Base-by-base conservation (phyloP, 2,797 vertebrate genomes). In the Kryptopterus vitreolus region DNA sequence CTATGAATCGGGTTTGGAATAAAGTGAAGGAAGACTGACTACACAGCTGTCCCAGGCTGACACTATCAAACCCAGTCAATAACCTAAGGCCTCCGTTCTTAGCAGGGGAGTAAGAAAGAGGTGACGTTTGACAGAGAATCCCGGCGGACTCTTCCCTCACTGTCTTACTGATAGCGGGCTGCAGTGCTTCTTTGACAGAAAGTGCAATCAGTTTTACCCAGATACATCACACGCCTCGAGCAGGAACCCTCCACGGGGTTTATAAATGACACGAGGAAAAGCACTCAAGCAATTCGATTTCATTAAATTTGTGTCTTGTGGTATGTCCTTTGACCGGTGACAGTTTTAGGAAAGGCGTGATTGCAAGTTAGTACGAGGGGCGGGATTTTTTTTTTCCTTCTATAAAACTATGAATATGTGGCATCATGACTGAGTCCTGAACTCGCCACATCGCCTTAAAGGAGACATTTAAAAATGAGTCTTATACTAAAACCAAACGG, bases 61-160 rank as follows among this genome's bases (percentile, higher is more conserved):
- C 88, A 89, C 85, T 89, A 88, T 90, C 85, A 86, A 86, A 89
- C 86, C 79, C 83, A 89, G 77, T 88, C 87, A 86, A 89, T 87
- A 88, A 90, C 88, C 88, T 53, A 80, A 48, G 74, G 88, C 84
- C 83, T 82, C 77, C 82, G 82, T 81, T 86, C 88, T 87, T 87
- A 71, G 35, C 77, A 69, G 61, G 58, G 80, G 87, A 88, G 87
- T 85, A 58, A 78, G 65, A 79, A 76, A 84, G 78, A 82, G 82
- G 83, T 85, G 89, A 90, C 87, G 89, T 84, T 89, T 90, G 86
- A 91, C 82, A 83, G 87, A 87, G 77, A 85, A 85, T 79, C 81
- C 79, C 79, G 53, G 58, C 33, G 78, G 83, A 85, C 83, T 76
- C 78, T 81, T 90, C 82, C 77, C 81, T 90, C 87, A 88, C 86